phyloP scores from a whole-genome alignment of 1,140 invertebrate genomes.

The Drosophila erecta region DNA sequence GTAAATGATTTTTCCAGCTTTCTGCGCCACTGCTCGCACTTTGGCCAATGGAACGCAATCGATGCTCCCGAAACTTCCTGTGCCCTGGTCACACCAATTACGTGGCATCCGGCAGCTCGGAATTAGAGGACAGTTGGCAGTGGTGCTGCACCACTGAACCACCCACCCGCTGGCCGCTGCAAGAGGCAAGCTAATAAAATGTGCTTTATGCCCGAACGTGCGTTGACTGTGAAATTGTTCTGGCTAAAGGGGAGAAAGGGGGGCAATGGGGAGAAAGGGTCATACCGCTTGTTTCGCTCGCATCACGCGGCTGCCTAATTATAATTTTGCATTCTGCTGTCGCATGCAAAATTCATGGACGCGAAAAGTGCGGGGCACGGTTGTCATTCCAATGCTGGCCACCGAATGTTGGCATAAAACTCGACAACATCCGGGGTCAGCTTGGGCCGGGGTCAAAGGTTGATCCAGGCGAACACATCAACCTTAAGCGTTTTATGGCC shows the following conservation, averaged over 20 bases:
- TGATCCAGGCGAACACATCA: slow-evolving; percentile 44
- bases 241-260: neutral
- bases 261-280: neutral
- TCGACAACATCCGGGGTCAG: slow-evolving; percentile 59
- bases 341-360: slow-evolving; percentile 76
- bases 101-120: neutral
- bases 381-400: slow-evolving; percentile 20
- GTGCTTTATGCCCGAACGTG: slow-evolving; percentile 79
- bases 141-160: slow-evolving; percentile 3
- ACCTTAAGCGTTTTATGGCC: slow-evolving; percentile 75
- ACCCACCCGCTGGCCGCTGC: slow-evolving; percentile 12
- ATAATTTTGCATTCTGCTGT: slow-evolving; percentile 81
- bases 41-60: neutral
- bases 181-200: slow-evolving; percentile 78
- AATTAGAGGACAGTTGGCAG: neutral
- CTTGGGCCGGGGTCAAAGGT: neutral
- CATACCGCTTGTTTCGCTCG: slow-evolving; percentile 31
- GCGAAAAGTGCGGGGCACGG: neutral
- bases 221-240: slow-evolving; percentile 51
- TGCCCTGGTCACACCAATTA: slow-evolving; percentile 27
- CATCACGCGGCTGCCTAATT: slow-evolving; percentile 66
- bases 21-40: no score
- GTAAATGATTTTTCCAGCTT: neutral
- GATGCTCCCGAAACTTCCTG: neutral
- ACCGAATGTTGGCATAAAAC: slow-evolving; percentile 72